Conservation (phyloP, 2,113 vertebrate species). For the Python bivittatus region DNA sequence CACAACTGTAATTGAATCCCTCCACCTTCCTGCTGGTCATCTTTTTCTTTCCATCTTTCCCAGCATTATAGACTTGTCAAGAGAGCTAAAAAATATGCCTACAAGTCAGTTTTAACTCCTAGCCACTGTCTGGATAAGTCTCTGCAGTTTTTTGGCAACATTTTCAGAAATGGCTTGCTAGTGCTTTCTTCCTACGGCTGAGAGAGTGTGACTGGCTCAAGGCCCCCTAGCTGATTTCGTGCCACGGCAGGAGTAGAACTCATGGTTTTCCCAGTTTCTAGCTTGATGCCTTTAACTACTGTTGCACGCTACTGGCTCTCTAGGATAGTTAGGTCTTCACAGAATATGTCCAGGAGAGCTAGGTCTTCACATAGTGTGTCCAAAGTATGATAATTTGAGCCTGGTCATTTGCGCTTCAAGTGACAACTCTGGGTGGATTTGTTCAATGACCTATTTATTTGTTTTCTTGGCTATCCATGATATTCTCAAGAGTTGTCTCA, state of each 20-base stretch:
- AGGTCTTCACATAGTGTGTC: neutral
- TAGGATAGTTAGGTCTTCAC: neutral
- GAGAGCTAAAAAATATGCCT: neutral
- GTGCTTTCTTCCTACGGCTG: neutral
- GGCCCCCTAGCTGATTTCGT: neutral
- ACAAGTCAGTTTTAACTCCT: neutral
- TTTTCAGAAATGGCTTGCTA: neutral
- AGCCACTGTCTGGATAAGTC: neutral
- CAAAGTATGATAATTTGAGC: neutral
- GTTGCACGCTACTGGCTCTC: neutral
- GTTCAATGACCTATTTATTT: neutral
- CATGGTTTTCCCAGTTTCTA: neutral
- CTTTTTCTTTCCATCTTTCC: too few relatives aligned
- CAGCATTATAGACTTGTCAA: neutral
- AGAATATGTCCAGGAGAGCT: neutral
- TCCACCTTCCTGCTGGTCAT: too few relatives aligned
- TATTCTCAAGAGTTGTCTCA: neutral
- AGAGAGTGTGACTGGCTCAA: neutral
- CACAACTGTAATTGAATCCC: too few relatives aligned
- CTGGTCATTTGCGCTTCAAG: neutral
- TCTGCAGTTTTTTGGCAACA: neutral
- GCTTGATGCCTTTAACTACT: neutral
- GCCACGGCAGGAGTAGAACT: neutral
- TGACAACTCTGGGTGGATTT: neutral
- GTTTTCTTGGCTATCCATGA: neutral